These are phyloP conservation scores for Campopleginae sp. DNA, from an alignment of 2,888 invertebrate species.

Conservation along the genomic window DNA sequence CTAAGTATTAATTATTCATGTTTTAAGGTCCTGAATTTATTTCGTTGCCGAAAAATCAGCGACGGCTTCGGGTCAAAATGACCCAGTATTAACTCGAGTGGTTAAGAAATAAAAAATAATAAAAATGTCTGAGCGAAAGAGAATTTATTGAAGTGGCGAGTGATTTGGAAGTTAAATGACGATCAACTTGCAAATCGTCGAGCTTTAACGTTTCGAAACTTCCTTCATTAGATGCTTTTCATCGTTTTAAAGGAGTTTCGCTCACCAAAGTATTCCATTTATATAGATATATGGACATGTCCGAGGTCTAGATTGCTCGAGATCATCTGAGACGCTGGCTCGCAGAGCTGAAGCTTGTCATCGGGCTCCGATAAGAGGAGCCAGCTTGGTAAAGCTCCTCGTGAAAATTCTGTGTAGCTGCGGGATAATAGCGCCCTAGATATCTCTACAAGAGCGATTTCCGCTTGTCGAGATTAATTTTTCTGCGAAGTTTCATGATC, in stretches of 20 bases:
- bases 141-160: slow-evolving; percentile 39
- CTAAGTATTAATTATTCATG: too few species aligned
- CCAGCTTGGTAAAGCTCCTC: slow-evolving; percentile 46
- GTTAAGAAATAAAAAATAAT: slow-evolving; percentile 10
- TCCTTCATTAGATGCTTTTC: slow-evolving; percentile 60
- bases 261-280: slow-evolving; percentile 46
- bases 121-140: neutral
- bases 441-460: slow-evolving; percentile 22
- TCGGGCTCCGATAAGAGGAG: slow-evolving; percentile 52
- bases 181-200: slow-evolving; percentile 76
- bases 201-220: slow-evolving; percentile 61
- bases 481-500: neutral
- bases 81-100: too few species aligned
- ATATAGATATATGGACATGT: slow-evolving; percentile 12
- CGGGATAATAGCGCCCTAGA: slow-evolving; percentile 17
- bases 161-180: slow-evolving; percentile 77
- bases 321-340: slow-evolving; percentile 35
- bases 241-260: slow-evolving; percentile 47
- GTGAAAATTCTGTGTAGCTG: slow-evolving; percentile 30
- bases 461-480: slow-evolving; percentile 7
- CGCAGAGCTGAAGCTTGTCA: slow-evolving; percentile 40
- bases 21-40: too few species aligned
- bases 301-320: slow-evolving; percentile 27
- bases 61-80: too few species aligned
- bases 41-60: too few species aligned